Percentiles rank a stretch among this genome's conserved stretches.
Evolutionary conservation across 1,140 invertebrate genomes (phyloP).

Genomic region (Holcopasites calliopsidis): DNA sequence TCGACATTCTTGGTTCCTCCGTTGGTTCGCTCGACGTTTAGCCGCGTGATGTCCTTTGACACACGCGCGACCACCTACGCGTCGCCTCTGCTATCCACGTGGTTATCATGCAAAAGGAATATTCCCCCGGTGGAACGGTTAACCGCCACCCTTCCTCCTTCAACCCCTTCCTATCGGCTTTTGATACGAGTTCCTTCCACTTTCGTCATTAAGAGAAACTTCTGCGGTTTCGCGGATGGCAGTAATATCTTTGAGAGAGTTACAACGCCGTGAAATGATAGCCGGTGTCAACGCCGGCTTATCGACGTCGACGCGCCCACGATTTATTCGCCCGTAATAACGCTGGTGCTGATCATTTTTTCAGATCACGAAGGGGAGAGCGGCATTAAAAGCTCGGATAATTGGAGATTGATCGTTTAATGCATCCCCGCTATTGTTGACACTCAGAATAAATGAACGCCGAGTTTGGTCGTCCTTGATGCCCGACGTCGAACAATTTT

Average conservation of each 20-base stretch:
- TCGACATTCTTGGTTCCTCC: neutral
- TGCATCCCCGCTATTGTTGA: neutral
- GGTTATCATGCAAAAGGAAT: conserved; percentile 67
- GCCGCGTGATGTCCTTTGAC: neutral
- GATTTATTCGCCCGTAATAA: conserved; percentile 26
- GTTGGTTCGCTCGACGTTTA: neutral
- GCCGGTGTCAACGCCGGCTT: conserved; percentile 35
- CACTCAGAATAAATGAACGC: neutral
- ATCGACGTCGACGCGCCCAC: conserved; percentile 3
- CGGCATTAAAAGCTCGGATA: neutral
- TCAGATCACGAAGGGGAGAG: no score
- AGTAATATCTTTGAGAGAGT: conserved; percentile 50
- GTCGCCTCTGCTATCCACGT: conserved; percentile 26
- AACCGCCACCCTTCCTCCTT: conserved; percentile 39
- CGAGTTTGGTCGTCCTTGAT: neutral
- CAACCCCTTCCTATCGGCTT: conserved; percentile 58
- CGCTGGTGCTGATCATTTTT: neutral
- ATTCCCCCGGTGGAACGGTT: conserved; percentile 70
- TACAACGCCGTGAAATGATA: conserved; percentile 29
- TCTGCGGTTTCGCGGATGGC: conserved; percentile 34
- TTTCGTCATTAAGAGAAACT: conserved; percentile 72
- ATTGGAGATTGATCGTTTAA: neutral
- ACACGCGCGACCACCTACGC: conserved; percentile 58
- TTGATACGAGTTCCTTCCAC: conserved; percentile 56
- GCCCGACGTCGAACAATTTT: neutral